Base-by-base conservation (phyloP, 1,140 invertebrate species). In the Macrotrachela quadricornifera region DNA sequence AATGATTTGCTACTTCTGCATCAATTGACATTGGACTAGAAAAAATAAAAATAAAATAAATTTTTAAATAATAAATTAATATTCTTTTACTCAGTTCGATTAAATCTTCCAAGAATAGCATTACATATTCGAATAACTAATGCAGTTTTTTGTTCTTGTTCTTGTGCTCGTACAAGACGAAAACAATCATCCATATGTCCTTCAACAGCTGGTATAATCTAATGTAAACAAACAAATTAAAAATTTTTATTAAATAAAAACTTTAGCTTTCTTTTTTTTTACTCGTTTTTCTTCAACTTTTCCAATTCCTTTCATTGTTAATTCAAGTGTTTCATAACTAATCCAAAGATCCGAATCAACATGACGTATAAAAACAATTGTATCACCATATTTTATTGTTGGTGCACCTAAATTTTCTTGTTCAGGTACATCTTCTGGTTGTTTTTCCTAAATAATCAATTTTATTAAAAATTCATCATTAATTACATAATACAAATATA, bases 111-210 rank as follows among this genome's bases (percentile, higher is more conserved):
- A 30, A 30, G 21, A 30, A 30, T 30, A 4, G 21, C 21, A 30
- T 30, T 90, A 67, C 92, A 97, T 70, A 97, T 99, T 46, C 94
- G 76, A 61, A 99, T 99, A 49, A 99, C 94, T 51, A 91, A 74
- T 30, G 92, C 94, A 1, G 94, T 99, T 61, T 90, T 77, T 0
- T 88, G 92, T 71, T 99, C 94, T 69, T 99, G 94, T 68, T 97
- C 92, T 67, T 99, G 90, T 43, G 88, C 92, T 58, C 91, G 77
- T 46, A 85, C 90, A 68, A 99, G 92, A 64, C 92, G 90, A 18
- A 97, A 74, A 10, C 91, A 92, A 72, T 99, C 94, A 68, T 99
- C 94, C 94, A 99, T 99, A 75, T 99, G 97, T 44, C 94, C 94
- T 75, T 97, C 92, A 67, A 95, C 90, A 65, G 95, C 83, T 14